A percentile compares a stretch with the other conserved stretches of the same genome.
Conservation (phyloP, 2,888 invertebrate genomes). For the Drosophila fulvimacula region DNA sequence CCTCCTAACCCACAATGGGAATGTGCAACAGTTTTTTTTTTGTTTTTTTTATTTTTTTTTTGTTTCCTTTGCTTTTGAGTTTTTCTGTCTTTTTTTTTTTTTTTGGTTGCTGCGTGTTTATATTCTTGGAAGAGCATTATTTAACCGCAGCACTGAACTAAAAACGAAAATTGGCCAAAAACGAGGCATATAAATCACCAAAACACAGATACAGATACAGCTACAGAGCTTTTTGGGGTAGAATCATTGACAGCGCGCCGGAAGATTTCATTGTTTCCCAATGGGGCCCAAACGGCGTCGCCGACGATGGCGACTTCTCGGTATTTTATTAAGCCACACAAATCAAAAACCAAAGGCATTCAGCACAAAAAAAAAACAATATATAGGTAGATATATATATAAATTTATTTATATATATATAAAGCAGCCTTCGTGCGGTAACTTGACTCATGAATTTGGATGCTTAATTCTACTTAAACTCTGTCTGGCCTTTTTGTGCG, state of each 20-base stretch:
- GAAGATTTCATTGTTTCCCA: conserved; percentile 80
- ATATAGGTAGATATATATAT: conserved; percentile 12
- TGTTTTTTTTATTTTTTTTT: conserved; percentile 14
- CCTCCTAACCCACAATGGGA: conserved; percentile 33
- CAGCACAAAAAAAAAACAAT: conserved; percentile 27
- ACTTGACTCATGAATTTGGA: conserved; percentile 80
- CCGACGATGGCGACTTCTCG: conserved; percentile 68
- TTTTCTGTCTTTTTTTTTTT: conserved; percentile 15
- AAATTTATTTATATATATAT: conserved; percentile 35
- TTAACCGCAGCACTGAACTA: conserved; percentile 72
- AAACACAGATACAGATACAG: conserved; percentile 18
- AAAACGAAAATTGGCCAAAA: conserved; percentile 81
- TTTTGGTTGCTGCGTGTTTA: conserved; percentile 43
- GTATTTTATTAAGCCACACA: conserved; percentile 81
- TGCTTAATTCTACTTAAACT: conserved; percentile 78
- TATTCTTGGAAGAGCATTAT: conserved; percentile 79
- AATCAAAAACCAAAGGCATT: conserved; percentile 69
- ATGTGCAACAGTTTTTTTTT: conserved; percentile 58
- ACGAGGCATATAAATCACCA: conserved; percentile 77
- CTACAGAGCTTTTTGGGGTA: conserved; percentile 59
- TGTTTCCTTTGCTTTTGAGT: conserved; percentile 24
- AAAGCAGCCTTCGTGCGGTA: conserved; percentile 64
- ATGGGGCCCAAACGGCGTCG: conserved; percentile 62
- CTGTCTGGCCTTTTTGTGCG: conserved; percentile 58
- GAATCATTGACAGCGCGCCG: conserved; percentile 79